phyloP scores from a whole-genome alignment of 2,113 vertebrate genomes.

The Lophotis ruficrista region DNA sequence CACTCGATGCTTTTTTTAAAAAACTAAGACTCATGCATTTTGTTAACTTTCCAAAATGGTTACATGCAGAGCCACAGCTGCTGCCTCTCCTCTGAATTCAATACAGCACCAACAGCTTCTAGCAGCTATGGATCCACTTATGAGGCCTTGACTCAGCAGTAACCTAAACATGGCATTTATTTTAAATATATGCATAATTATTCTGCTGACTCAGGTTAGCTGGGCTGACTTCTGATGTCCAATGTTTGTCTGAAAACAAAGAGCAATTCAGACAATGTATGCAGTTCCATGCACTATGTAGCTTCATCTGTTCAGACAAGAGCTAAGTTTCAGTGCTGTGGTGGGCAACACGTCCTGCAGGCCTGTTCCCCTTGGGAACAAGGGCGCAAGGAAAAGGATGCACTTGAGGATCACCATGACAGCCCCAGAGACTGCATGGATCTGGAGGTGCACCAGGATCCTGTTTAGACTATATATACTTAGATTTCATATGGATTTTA shows the following conservation, averaged over 20 bases:
- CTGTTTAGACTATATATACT: background rate
- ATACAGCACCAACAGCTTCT: background rate
- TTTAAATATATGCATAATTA: background rate
- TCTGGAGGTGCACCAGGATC: background rate
- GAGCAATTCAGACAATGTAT: background rate
- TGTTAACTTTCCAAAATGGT: background rate
- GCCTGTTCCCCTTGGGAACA: background rate
- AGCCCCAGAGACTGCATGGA: background rate
- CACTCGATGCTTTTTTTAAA: background rate
- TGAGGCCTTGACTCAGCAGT: conserved; percentile 6
- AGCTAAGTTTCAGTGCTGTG: background rate
- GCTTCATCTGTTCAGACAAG: background rate
- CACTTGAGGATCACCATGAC: background rate
- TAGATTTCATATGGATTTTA: background rate
- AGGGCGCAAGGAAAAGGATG: background rate
- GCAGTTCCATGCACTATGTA: background rate
- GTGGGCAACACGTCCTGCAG: background rate
- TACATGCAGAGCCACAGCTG: conserved; percentile 32
- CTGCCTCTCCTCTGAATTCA: background rate
- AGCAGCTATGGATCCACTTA: background rate
- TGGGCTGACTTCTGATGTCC: conserved; percentile 4
- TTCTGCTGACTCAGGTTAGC: conserved; percentile 22
- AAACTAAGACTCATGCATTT: background rate
- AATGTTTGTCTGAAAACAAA: conserved; percentile 16
- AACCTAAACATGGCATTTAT: background rate